phyloP scores from a whole-genome alignment of 2,888 invertebrate species.

The Pasiphila rectangulata region DNA sequence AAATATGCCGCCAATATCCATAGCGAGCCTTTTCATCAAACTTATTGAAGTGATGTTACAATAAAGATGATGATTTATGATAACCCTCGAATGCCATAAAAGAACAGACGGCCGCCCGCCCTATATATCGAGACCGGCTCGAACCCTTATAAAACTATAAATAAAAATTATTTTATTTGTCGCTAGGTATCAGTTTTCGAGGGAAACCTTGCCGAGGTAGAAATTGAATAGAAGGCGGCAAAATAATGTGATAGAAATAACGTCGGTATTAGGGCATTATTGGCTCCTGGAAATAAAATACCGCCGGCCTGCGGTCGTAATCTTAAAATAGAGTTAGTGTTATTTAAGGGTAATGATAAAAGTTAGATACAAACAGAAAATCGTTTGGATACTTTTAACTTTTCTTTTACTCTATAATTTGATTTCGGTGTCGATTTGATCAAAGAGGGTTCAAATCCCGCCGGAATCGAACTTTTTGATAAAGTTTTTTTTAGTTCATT shows the following conservation, averaged over 20 bases:
- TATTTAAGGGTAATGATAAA: no score
- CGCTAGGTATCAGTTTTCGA: conserved; percentile 10
- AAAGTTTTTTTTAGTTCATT: no score
- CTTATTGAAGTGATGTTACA: conserved; percentile 31
- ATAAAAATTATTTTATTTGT: conserved; percentile 27
- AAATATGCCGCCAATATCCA: conserved; percentile 19
- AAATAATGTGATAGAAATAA: conserved; percentile 5
- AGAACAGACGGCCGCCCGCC: conserved; percentile 31
- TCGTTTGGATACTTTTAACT: no score
- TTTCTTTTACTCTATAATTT: no score
- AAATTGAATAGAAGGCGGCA: conserved; percentile 12
- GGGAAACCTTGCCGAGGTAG: conserved; percentile 4
- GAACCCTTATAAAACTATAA: conserved; percentile 34
- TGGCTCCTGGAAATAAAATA: not conserved
- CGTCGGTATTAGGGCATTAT: not conserved
- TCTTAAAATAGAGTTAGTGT: not conserved
- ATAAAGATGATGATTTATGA: conserved; percentile 49
- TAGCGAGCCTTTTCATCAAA: conserved; percentile 25
- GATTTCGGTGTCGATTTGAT: no score
- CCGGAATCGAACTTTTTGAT: no score
- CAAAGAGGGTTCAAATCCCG: no score
- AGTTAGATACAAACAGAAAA: no score
- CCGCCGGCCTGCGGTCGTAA: not conserved
- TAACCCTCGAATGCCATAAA: conserved; percentile 42
- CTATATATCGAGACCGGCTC: conserved; percentile 30